A percentile compares a stretch with the other conserved stretches of the same genome.
Conservation (phyloP, 1,140 invertebrate species). For the Drosophila rufa region DNA sequence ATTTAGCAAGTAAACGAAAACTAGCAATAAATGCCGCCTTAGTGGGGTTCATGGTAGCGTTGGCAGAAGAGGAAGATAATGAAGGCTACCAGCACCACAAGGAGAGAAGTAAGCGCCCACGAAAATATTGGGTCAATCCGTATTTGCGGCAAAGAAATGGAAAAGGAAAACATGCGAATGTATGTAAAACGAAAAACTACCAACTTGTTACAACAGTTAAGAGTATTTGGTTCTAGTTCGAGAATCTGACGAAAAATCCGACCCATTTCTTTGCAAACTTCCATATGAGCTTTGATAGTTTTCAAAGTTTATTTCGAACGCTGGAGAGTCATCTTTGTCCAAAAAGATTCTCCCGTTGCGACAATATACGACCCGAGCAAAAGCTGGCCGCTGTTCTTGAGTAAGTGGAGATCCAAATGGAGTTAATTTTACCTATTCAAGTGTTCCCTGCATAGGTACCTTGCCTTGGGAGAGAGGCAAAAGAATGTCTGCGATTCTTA, state of each 20-base stretch:
- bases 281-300: conserved; percentile 9
- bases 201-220: no score
- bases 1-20: conserved; percentile 2
- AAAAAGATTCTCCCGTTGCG: background rate
- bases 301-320: conserved; percentile 1
- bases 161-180: conserved; percentile 5
- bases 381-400: conserved; percentile 7
- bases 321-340: conserved; percentile 1
- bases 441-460: background rate
- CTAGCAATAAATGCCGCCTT: background rate
- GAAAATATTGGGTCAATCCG: background rate
- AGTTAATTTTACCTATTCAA: background rate
- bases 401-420: background rate
- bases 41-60: conserved; percentile 5
- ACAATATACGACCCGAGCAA: background rate
- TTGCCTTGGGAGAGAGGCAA: background rate
- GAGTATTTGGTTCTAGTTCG: background rate
- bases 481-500: background rate
- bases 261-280: conserved; percentile 10
- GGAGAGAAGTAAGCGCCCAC: background rate
- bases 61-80: conserved; percentile 1
- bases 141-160: conserved; percentile 6
- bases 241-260: conserved; percentile 10
- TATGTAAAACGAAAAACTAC: background rate
- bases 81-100: background rate